Evolutionary conservation across 2,797 vertebrate species (phyloP).

Genomic region (Gymnopithys bicolor): DNA sequence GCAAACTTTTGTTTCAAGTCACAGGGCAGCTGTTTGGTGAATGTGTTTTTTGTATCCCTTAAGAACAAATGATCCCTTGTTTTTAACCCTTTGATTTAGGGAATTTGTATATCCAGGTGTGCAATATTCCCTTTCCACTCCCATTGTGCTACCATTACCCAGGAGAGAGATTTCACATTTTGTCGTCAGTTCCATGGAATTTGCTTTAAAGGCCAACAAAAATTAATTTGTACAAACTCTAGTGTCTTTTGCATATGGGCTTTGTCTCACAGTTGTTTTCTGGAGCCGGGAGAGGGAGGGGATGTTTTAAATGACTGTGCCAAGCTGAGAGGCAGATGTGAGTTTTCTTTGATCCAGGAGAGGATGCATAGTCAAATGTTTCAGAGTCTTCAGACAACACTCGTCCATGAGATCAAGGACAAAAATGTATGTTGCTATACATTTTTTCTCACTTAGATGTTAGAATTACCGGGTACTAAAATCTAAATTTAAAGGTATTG

Average conservation of each 20-base stretch:
- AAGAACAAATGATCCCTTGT: slow-evolving; percentile 60
- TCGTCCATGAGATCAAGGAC: slow-evolving; percentile 49
- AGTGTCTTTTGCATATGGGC: neutral
- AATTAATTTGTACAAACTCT: slow-evolving; percentile 30
- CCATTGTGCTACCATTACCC: slow-evolving; percentile 33
- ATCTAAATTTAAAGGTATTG: slow-evolving; percentile 50
- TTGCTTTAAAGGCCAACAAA: slow-evolving; percentile 42
- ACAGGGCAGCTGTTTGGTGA: neutral
- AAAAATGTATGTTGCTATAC: slow-evolving; percentile 29
- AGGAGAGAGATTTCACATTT: slow-evolving; percentile 47
- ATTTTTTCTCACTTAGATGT: slow-evolving; percentile 66
- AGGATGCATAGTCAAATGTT: slow-evolving; percentile 32
- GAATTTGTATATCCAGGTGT: slow-evolving; percentile 61
- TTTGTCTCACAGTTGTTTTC: slow-evolving; percentile 42
- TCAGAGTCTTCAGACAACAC: slow-evolving; percentile 54
- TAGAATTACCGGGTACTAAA: slow-evolving; percentile 68
- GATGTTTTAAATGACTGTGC: slow-evolving; percentile 31
- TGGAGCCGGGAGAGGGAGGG: neutral
- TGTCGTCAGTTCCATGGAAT: slow-evolving; percentile 37
- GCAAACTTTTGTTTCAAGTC: slow-evolving; percentile 17
- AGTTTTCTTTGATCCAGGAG: slow-evolving; percentile 59
- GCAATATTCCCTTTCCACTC: slow-evolving; percentile 4
- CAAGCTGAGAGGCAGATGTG: slow-evolving; percentile 65
- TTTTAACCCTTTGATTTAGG: slow-evolving; percentile 67
- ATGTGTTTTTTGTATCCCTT: neutral